A percentile compares a stretch with the other conserved stretches of the same genome.
phyloP scores from a whole-genome alignment of 2,888 invertebrate genomes.

The Lypha dubia region DNA sequence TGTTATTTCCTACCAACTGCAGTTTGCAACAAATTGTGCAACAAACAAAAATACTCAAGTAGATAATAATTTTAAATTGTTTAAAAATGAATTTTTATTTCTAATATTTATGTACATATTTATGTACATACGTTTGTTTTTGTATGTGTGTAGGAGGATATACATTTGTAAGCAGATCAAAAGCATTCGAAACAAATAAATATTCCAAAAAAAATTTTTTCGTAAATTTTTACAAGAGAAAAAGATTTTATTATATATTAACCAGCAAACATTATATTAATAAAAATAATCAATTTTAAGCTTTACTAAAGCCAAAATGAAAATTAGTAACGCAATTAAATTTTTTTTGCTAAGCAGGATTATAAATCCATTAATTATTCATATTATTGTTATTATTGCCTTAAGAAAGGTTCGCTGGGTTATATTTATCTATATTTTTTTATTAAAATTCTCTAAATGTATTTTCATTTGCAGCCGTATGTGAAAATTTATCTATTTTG shows the following conservation, averaged over 20 bases:
- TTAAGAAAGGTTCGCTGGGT: slow-evolving; percentile 19
- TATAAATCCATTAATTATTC: no score
- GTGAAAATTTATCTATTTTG: slow-evolving; percentile 17
- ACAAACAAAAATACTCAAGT: slow-evolving; percentile 32
- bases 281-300: not conserved
- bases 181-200: slow-evolving; percentile 32
- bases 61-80: slow-evolving; percentile 61
- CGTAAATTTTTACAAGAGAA: not conserved
- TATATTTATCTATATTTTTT: not conserved
- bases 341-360: no score
- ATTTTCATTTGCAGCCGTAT: slow-evolving; percentile 10
- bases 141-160: no score
- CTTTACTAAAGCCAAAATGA: no score
- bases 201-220: slow-evolving; percentile 39
- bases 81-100: slow-evolving; percentile 39
- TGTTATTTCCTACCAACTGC: not conserved
- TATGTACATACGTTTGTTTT: no score
- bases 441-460: slow-evolving; percentile 36
- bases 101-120: not conserved
- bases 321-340: no score
- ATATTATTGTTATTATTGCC: not conserved
- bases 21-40: slow-evolving; percentile 11
- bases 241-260: not conserved
- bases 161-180: not conserved
- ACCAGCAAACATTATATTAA: slow-evolving; percentile 10